phyloP scores from a whole-genome alignment of 2,113 vertebrate species.

The Ochotona princeps region DNA sequence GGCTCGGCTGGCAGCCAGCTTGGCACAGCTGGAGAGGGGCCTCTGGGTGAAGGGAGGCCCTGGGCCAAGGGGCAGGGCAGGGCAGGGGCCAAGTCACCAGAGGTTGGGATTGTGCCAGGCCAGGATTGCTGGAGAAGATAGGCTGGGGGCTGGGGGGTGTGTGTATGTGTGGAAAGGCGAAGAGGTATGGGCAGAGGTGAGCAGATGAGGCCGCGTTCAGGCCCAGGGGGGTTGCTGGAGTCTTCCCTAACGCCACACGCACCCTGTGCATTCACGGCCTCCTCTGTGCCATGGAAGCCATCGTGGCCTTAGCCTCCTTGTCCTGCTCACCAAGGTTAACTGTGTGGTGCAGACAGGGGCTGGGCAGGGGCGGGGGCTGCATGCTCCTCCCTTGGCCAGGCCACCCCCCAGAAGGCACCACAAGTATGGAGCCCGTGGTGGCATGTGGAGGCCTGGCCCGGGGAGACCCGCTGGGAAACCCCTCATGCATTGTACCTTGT shows the following conservation, averaged over 20 bases:
- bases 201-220: not conserved
- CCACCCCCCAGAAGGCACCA: conserved; percentile 72
- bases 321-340: no score
- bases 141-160: not conserved
- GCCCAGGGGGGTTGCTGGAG: no score
- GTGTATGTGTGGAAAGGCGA: fast-evolving
- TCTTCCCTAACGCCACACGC: no score
- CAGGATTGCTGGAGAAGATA: not conserved
- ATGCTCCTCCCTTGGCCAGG: not conserved
- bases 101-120: not conserved
- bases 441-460: no score
- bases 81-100: fast-evolving
- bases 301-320: no score
- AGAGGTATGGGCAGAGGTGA: fast-evolving
- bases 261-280: no score
- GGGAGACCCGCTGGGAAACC: no score
- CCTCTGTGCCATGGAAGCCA: no score
- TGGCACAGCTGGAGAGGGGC: not conserved
- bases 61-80: fast-evolving
- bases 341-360: not conserved
- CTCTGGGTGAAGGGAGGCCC: not conserved
- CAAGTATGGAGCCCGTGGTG: not conserved
- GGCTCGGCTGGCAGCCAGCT: not conserved
- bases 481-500: no score
- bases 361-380: not conserved